Conservation (phyloP, 2,888 invertebrate genomes). For the Nineta flava region DNA sequence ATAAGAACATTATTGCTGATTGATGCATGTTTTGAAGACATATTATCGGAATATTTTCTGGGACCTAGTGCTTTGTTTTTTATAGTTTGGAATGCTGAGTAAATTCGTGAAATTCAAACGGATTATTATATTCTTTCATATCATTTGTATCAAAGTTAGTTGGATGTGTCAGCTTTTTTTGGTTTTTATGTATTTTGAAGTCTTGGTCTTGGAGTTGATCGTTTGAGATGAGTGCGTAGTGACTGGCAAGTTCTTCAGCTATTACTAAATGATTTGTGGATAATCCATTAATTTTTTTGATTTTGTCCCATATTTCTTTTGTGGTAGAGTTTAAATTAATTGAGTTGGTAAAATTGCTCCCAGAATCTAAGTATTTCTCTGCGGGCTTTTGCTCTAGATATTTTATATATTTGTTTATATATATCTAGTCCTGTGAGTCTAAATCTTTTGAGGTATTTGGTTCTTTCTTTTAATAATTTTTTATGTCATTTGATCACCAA, state of each 20-base stretch:
- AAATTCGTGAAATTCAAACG: no score
- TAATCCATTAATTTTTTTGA: neutral
- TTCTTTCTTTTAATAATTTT: neutral
- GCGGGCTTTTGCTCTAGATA: neutral
- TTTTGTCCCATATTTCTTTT: neutral
- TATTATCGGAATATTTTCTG: no score
- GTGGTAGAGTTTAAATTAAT: neutral
- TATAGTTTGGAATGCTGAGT: no score
- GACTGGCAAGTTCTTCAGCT: neutral
- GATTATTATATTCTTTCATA: no score
- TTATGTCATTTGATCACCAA: neutral
- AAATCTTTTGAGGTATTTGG: neutral
- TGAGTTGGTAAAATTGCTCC: neutral
- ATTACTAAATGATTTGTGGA: neutral
- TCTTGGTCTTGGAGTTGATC: no score
- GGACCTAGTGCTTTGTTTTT: no score
- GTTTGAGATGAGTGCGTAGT: neutral
- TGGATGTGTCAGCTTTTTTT: no score
- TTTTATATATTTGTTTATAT: neutral
- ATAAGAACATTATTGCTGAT: no score
- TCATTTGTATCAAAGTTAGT: no score
- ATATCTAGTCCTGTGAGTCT: neutral
- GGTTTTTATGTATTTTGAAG: no score
- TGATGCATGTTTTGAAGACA: no score
- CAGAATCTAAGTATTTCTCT: neutral